Conservation (phyloP, 2,113 vertebrate genomes). For the Myotis brandtii region DNA sequence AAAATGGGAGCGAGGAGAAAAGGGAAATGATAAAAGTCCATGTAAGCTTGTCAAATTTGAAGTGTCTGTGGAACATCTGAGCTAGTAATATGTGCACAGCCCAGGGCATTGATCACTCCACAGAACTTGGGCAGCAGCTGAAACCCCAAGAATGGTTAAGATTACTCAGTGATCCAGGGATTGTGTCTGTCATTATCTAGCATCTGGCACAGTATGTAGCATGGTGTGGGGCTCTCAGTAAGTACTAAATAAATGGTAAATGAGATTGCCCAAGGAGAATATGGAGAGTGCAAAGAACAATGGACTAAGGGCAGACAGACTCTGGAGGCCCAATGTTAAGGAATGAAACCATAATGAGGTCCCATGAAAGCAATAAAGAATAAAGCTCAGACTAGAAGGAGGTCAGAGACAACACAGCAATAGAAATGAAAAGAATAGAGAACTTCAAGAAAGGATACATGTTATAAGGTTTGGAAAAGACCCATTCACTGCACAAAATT, state of each 20-base stretch:
- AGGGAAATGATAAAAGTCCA: background rate
- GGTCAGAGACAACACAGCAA: background rate
- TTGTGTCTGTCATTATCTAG: background rate
- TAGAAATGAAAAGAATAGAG: background rate
- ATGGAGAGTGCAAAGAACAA: background rate
- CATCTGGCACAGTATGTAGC: background rate
- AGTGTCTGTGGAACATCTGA: background rate
- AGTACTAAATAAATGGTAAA: background rate
- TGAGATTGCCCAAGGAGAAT: background rate
- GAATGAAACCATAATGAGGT: background rate
- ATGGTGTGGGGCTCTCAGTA: background rate
- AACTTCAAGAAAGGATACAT: background rate
- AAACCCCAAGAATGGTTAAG: background rate
- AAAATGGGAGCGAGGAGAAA: too few species aligned
- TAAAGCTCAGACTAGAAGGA: background rate
- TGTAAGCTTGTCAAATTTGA: background rate
- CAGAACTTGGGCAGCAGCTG: background rate
- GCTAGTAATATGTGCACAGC: background rate
- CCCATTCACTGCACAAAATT: slow-evolving; percentile 17
- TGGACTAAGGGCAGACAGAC: background rate
- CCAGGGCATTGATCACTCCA: background rate
- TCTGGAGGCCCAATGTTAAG: background rate
- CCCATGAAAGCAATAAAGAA: background rate
- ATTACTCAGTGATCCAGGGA: background rate
- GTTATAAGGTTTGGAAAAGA: slow-evolving; percentile 9